Percentiles rank a stretch among this genome's conserved stretches.
These are phyloP conservation scores for Drosophila pegasa DNA, from an alignment of 2,888 invertebrate genomes.

Conservation along the genomic window DNA sequence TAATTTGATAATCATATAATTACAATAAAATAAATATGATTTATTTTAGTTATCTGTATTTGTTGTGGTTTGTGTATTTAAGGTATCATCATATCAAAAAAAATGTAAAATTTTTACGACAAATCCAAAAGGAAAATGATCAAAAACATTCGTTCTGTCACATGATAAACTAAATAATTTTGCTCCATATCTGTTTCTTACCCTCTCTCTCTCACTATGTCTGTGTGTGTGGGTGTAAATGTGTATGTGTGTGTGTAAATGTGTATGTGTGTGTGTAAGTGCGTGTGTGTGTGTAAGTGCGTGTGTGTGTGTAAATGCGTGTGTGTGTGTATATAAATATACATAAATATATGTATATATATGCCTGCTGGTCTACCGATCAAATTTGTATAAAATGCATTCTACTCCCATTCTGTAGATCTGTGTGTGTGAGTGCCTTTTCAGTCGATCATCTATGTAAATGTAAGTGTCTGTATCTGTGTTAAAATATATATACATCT, in stretches of 20 bases:
- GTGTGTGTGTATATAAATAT: not conserved
- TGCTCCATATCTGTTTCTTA: conserved; percentile 3
- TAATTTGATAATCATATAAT: conserved; percentile 18
- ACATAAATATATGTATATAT: not conserved
- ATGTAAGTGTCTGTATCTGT: not conserved
- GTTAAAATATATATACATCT: not conserved
- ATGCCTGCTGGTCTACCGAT: not conserved
- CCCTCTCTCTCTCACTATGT: not conserved
- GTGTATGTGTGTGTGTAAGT: not conserved
- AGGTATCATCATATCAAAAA: conserved; percentile 13
- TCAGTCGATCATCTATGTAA: conserved; percentile 33
- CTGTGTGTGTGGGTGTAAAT: conserved; percentile 7
- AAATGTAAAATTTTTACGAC: not conserved
- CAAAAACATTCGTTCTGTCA: not conserved
- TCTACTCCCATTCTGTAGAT: conserved; percentile 6
- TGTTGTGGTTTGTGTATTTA: not conserved
- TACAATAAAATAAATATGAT: conserved; percentile 37
- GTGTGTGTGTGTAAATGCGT: conserved; percentile 1
- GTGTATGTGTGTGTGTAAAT: not conserved
- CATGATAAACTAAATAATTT: conserved; percentile 32
- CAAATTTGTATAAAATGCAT: conserved; percentile 18
- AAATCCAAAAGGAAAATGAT: conserved; percentile 13
- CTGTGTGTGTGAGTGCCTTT: not conserved
- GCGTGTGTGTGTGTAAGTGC: conserved; percentile 6
- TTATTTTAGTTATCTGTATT: conserved; percentile 21